Evolutionary conservation across 1,140 invertebrate genomes (phyloP), one percentile per base, ranked within the genome.

Genomic region (Lamellibrachia luymesi): DNA sequence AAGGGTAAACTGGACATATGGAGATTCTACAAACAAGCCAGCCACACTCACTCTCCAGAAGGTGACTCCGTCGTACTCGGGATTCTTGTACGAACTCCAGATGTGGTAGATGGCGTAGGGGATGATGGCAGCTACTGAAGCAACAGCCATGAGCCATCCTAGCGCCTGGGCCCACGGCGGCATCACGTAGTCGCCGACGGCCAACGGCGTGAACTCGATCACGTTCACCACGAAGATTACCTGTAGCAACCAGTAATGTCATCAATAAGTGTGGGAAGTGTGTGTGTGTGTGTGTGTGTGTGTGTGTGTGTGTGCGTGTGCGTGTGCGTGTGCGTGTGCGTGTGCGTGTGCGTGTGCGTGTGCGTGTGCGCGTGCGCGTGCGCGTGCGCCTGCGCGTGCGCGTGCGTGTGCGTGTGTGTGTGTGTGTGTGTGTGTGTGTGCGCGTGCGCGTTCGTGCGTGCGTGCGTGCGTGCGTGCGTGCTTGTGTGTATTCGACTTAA

Each of bases 161-260:
- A 93, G 51, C 17, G 50, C 92, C 90, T 93, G 93, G n/a, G 92
- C 92, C 93, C 93, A 93, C 27, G 50, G 22, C 2, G 93, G 93
- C 51, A 93, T 7, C 38, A 50, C n/a, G 52, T 93, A 93, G 51
- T 64, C 56, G 25, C 92, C 92, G 89, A 90, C 93, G 17, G 50
- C 13, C 90, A 93, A 49, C 6, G 93, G 93, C 25, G 91, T 93
- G 51, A 91, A 93, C 51, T 93, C 92, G 17, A 80, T n/a, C 50
- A 94, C 50, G 92, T 93, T 94, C 50, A 93, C 93, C 90, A 93
- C 38, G 52, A 94, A 91, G 90, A 94, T 94, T 5, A 38, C 93
- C 93, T 94, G 92, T 38, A 64, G 90, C 64, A 80, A 2, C 13
- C 64, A 22, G 64, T 22, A 80, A 80, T 80, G 64, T 10, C 5